These are phyloP conservation scores for Cynopterus brachyotis DNA, from an alignment of 2,113 vertebrate species.

Conservation along the genomic window DNA sequence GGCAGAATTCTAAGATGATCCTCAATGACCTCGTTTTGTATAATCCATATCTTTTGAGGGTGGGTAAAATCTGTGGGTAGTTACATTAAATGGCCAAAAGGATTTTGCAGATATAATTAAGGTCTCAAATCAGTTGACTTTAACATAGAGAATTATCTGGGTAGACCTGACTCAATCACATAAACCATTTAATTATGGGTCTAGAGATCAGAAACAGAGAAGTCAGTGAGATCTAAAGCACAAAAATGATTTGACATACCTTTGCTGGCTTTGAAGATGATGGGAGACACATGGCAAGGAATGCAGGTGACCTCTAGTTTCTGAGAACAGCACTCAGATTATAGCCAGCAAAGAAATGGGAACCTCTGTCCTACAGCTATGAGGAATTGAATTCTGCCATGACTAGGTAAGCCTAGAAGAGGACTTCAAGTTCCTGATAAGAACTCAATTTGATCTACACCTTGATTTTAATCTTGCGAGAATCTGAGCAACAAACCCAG, in stretches of 20 bases:
- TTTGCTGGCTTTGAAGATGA: not conserved
- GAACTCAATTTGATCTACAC: not conserved
- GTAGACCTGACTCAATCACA: not conserved
- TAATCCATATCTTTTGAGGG: not conserved
- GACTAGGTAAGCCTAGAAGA: not conserved
- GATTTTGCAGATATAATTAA: not conserved
- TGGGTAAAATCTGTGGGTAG: not conserved
- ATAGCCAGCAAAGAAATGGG: not conserved
- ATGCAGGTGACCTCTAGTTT: too few species aligned
- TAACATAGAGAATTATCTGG: not conserved
- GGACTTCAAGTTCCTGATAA: not conserved
- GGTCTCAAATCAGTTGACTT: not conserved
- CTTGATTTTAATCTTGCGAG: not conserved
- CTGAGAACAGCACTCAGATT: not conserved
- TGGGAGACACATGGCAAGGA: not conserved
- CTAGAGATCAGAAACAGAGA: constrained; percentile 1
- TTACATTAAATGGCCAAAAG: not conserved
- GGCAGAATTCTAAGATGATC: not conserved
- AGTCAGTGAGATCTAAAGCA: not conserved
- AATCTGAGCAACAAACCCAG: not conserved
- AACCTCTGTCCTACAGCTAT: not conserved
- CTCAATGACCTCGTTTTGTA: not conserved
- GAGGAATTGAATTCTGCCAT: not conserved
- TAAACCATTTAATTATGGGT: not conserved
- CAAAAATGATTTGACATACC: not conserved